A percentile compares a stretch with the other conserved stretches of the same genome.
Conservation (phyloP, 2,797 vertebrate genomes). For the Clangula hyemalis region DNA sequence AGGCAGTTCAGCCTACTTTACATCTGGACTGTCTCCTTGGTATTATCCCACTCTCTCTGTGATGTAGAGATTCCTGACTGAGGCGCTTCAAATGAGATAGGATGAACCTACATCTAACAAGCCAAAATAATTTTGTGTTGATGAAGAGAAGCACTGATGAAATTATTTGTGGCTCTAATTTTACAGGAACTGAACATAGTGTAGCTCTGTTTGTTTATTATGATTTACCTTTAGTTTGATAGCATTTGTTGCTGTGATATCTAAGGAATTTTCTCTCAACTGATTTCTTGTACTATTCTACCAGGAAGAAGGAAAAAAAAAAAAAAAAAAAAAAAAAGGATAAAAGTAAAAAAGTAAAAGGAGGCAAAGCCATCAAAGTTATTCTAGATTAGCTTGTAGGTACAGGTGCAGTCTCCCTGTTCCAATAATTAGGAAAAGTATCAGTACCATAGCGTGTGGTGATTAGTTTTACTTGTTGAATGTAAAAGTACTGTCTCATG, state of each 20-base stretch:
- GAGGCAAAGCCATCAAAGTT: neutral
- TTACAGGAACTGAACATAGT: neutral
- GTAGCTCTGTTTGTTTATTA: neutral
- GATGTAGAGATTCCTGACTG: neutral
- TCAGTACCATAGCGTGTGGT: neutral
- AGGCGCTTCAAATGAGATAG: constrained; percentile 16
- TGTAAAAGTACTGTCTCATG: neutral
- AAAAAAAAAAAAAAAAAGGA: neutral
- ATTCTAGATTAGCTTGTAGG: neutral
- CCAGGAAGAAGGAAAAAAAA: neutral
- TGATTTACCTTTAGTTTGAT: neutral
- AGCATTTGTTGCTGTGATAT: neutral
- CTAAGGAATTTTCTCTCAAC: neutral
- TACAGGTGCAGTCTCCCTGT: neutral
- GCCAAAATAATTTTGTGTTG: neutral
- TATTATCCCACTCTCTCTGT: neutral
- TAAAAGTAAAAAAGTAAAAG: neutral
- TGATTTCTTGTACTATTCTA: neutral
- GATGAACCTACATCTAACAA: neutral
- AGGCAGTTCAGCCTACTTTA: constrained; percentile 11
- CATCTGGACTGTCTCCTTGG: neutral
- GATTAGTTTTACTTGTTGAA: neutral
- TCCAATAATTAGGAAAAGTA: neutral
- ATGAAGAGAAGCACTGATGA: neutral
- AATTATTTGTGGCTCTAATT: neutral